phyloP scores from a whole-genome alignment of 2,113 vertebrate genomes.

The Mus pahari region DNA sequence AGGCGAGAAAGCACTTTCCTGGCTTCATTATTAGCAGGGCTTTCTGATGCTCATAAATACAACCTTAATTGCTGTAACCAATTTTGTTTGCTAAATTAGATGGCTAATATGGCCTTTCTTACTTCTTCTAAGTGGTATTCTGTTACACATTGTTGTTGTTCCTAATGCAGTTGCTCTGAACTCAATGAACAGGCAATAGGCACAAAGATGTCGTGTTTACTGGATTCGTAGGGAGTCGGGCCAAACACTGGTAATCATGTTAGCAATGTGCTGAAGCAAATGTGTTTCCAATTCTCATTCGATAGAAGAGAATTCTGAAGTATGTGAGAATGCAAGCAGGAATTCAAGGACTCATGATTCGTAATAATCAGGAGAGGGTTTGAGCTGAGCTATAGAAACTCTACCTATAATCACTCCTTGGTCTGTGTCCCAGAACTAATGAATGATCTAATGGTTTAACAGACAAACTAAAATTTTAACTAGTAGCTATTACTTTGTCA shows the following conservation, averaged over 20 bases:
- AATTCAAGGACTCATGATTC: rapidly evolving
- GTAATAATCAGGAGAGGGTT: neutral
- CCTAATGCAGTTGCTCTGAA: neutral
- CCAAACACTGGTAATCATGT: neutral
- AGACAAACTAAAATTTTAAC: neutral
- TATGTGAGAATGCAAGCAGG: neutral
- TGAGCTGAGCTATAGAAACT: neutral
- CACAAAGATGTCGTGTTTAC: rapidly evolving
- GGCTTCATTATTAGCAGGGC: neutral
- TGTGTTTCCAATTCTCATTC: neutral
- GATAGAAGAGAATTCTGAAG: neutral
- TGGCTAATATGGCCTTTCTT: neutral
- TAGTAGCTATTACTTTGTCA: neutral
- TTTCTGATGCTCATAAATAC: neutral
- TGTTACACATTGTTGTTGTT: neutral
- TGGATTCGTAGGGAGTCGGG: neutral
- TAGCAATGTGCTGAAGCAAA: too few species aligned
- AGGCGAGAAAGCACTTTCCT: neutral
- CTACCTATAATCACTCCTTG: neutral
- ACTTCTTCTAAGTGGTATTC: neutral
- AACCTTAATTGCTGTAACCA: neutral
- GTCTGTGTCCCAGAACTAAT: neutral
- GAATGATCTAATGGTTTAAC: neutral
- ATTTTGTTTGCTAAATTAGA: neutral
- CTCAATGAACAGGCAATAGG: neutral